Evolutionary conservation across 2,888 invertebrate genomes (phyloP), one percentile per base, ranked within the genome.

Genomic region (Drosophila rubida): DNA sequence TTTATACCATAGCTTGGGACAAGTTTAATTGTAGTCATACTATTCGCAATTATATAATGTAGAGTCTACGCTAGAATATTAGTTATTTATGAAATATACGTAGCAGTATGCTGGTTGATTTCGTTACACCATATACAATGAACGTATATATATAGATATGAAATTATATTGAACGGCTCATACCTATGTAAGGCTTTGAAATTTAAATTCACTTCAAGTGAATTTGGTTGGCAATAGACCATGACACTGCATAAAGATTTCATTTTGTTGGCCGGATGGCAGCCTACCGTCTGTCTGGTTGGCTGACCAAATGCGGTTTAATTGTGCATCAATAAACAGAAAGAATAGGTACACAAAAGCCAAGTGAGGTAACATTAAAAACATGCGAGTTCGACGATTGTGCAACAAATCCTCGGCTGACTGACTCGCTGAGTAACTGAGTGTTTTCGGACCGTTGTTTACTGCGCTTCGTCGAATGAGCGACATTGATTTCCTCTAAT

Each of bases 151-250:
- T 23, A 11, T 16, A 23, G 14, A 16, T 25, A 11, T 50, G 2
- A 30, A 32, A n/a, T n/a, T 32, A n/a, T 32, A n/a, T 32, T 32
- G 32, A 27, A 2, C 27, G 2, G 27, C 8, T 8, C 35, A 59
- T 55, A 44, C 19, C 37, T 51, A 50, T 59, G 14, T 13, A 23
- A 48, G 42, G 23, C 41, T 60, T 42, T 59, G 68, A 51, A 74
- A 69, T 75, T 73, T 69, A 66, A 75, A 68, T 66, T 65, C 59
- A 62, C 62, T 70, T 70, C 57, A 67, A 75, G 69, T 70, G 62
- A 67, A 85, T 75, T 82, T 50, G 66, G 63, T 32, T 62, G 74
- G 79, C 87, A 87, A 86, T 87, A 81, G 87, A 86, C 87, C 87
- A 69, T 87, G 83, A 87, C 85, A 69, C 54, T 67, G 66, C 69